Base-by-base conservation (phyloP, 2,888 invertebrate genomes). In the Amblyteles armatorius region DNA sequence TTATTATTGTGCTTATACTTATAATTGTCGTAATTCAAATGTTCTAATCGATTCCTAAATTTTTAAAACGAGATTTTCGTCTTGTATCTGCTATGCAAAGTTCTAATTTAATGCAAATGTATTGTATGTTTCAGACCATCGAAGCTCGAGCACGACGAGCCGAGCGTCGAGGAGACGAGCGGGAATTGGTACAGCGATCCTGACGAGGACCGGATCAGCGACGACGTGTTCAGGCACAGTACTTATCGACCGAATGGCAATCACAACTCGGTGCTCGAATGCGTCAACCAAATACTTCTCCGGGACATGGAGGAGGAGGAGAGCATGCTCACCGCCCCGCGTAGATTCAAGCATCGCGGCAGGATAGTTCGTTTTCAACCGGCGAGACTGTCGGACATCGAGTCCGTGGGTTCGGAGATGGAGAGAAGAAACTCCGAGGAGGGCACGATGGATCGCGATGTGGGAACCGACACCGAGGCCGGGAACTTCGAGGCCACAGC, bases 121-220 rank as follows among this genome's bases (percentile, higher is more conserved):
- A 57, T n/a, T 11, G 0, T n/a, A n/a, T 40, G 33, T 87, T 86
- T 0, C 86, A 90, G 91, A 67, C 82, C 88, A n/a, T 82, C 86
- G 33, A 91, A 90, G 85, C 79, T 92, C 33, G 90, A 90, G 19
- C 81, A 90, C 11, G 90, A 91, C 3, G 91, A 91, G 19, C 89
- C 90, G 29, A 88, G 50, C 11, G 82, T 88, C 16, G 94, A 94
- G 71, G 96, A 96, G 88, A 94, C 95, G 5, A 96, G 95, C 89
- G 97, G 97, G 89, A 97, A 97, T 93, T 97, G 97, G 97, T 97
- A 97, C 93, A 97, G 97, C 91, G 97, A 97, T 91, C 96, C 96
- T 65, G 97, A 97, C 91, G 97, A 97, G 88, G 95, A 96, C 86
- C 96, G 96, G 80, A 95, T 96, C 29, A 95, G 95, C 91, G 96